Conservation (phyloP, 2,888 invertebrate genomes). For the Tineola bisselliella region DNA sequence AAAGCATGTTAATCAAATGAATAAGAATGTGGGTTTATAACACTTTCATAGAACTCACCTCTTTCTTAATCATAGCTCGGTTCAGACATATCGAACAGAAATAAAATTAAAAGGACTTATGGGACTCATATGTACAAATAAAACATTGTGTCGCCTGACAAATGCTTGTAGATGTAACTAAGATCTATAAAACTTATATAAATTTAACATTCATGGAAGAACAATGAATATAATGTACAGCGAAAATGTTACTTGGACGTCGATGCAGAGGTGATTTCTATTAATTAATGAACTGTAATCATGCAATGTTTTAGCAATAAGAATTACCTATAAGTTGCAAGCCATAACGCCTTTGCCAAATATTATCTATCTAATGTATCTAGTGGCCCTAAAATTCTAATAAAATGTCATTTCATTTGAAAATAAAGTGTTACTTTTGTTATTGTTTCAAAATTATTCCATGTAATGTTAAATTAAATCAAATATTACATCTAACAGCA, state of each 20-base stretch:
- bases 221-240: constrained; percentile 23
- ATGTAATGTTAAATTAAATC: constrained; percentile 52
- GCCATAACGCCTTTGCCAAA: no score
- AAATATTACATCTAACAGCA: constrained; percentile 41
- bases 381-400: not conserved
- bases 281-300: constrained; percentile 25
- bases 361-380: no score
- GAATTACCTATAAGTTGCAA: not conserved
- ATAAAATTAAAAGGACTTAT: constrained; percentile 14
- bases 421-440: not conserved
- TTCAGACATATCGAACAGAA: constrained; percentile 16
- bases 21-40: not conserved
- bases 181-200: constrained; percentile 29
- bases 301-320: not conserved
- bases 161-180: constrained; percentile 68
- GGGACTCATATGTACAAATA: constrained; percentile 27
- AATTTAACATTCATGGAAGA: constrained; percentile 49
- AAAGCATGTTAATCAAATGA: not conserved
- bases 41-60: constrained; percentile 57
- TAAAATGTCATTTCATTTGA: not conserved
- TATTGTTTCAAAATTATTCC: constrained; percentile 22
- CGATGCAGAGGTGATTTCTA: constrained; percentile 55
- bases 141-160: constrained; percentile 71
- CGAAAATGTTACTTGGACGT: constrained; percentile 36
- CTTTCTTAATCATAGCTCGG: constrained; percentile 27